Percentiles rank a stretch among this genome's conserved stretches.
These are phyloP conservation scores for Sturnira hondurensis DNA, from an alignment of 2,113 vertebrate genomes.

Conservation along the genomic window DNA sequence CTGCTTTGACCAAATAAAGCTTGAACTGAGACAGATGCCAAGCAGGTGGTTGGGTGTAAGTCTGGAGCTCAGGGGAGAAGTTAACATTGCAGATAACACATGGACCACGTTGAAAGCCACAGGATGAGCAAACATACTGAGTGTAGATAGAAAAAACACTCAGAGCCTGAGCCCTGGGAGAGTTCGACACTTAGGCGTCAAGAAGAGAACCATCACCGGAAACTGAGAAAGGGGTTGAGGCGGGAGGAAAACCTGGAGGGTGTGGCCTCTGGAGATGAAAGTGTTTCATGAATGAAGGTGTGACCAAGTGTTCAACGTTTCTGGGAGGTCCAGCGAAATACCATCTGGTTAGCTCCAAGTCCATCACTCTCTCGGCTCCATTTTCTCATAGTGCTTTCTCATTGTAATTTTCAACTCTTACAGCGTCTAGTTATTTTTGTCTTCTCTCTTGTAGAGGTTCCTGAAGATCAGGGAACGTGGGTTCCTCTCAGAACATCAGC, in stretches of 20 bases:
- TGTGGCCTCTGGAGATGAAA: conserved; percentile 55
- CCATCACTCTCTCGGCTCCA: neutral
- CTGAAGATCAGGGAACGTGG: neutral
- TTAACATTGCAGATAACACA: neutral
- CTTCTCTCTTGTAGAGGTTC: neutral
- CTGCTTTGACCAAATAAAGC: neutral
- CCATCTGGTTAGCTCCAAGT: neutral
- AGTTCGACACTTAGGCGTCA: neutral
- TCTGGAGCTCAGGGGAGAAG: neutral
- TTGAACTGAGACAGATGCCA: neutral
- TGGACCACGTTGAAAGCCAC: neutral
- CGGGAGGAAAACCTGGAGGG: conserved; percentile 34
- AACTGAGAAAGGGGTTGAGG: conserved; percentile 37
- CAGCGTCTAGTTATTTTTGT: neutral
- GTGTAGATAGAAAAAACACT: neutral
- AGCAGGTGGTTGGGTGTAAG: neutral
- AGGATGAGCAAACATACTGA: neutral
- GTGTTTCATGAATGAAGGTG: conserved; percentile 48
- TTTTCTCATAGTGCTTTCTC: neutral
- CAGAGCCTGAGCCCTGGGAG: neutral
- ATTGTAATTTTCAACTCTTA: neutral
- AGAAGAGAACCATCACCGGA: neutral
- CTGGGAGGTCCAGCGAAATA: neutral
- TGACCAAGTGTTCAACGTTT: conserved; percentile 41
- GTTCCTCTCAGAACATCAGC: neutral